Evolutionary conservation across 2,888 invertebrate species (phyloP).

Genomic region (Zonitis immaculata): DNA sequence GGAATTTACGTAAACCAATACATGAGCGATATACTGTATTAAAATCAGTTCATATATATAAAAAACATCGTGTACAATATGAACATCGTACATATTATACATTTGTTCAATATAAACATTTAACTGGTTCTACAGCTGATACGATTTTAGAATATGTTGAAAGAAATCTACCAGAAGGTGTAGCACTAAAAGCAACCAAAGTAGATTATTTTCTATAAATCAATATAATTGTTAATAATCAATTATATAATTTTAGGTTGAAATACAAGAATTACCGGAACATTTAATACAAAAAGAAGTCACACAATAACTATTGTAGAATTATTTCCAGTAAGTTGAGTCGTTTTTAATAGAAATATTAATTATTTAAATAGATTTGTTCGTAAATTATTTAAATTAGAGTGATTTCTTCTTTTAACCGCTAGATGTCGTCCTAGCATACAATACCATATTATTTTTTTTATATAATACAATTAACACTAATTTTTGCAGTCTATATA

Average conservation of each 20-base stretch:
- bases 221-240: constrained; percentile 4
- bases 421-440: too few species aligned
- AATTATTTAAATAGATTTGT: neutral
- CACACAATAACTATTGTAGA: neutral
- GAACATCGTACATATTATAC: constrained; percentile 91
- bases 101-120: constrained; percentile 71
- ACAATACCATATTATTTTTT: too few species aligned
- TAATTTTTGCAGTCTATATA: too few species aligned
- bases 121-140: constrained; percentile 94
- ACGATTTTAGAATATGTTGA: constrained; percentile 95
- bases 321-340: neutral
- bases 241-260: constrained; percentile 34
- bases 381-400: too few species aligned
- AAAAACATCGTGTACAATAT: constrained; percentile 93
- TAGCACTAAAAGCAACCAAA: constrained; percentile 86
- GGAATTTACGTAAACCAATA: constrained; percentile 65
- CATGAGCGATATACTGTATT: constrained; percentile 77
- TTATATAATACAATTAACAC: too few species aligned
- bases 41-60: constrained; percentile 83
- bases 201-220: constrained; percentile 50
- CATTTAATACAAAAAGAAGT: constrained; percentile 23
- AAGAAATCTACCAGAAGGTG: constrained; percentile 95
- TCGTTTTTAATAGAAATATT: neutral
- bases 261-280: constrained; percentile 35
- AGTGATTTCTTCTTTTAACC: too few species aligned